Evolutionary conservation across 2,797 vertebrate genomes (phyloP), one percentile per base, ranked within the genome.

Genomic region (Synanceia verrucosa): DNA sequence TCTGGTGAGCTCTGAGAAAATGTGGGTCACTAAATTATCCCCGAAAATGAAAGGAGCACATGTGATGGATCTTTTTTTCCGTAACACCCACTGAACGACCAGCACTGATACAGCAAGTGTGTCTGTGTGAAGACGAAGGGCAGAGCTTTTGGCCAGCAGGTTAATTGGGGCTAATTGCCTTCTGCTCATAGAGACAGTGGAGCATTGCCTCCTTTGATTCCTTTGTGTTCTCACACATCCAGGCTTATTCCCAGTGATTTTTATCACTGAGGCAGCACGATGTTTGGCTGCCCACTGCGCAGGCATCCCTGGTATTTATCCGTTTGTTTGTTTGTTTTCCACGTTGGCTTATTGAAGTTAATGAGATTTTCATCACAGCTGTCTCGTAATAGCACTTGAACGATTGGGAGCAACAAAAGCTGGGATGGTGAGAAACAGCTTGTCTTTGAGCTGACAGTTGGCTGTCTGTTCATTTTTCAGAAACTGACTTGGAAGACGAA

Each of bases 401-500:
- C 61, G 62, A 81, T 75, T 29, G 57, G 77, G 76, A 83, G 72
- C 70, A 72, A 76, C 70, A 61, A 73, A 82, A 73, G 73, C 75
- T n/a, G 81, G 29, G 81, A 28, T 63, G 83, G 78, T 28, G 76
- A 63, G 76, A 69, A 85, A 66, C 75, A 66, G 81, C 67, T 83
- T 28, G 63, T 82, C 73, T 87, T 33, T 59, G 64, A 85, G 79
- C 82, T 91, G 90, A 92, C 88, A 77, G 81, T 86, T 78, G 73
- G 78, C 76, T 79, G 58, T 89, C 73, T 87, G 69, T 80, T 81
- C 53, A 5, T 87, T 85, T 92, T 91, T 64, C 86, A 95, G 94
- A 95, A 95, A 82, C 91, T 95, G 83, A 94, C 94, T 55, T 95
- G 94, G 94, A 95, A 94, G 83, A 94, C 94, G 43, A 95, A 95